These are phyloP conservation scores for Thalassoma bifasciatum DNA, from an alignment of 2,113 vertebrate genomes.

Conservation along the genomic window DNA sequence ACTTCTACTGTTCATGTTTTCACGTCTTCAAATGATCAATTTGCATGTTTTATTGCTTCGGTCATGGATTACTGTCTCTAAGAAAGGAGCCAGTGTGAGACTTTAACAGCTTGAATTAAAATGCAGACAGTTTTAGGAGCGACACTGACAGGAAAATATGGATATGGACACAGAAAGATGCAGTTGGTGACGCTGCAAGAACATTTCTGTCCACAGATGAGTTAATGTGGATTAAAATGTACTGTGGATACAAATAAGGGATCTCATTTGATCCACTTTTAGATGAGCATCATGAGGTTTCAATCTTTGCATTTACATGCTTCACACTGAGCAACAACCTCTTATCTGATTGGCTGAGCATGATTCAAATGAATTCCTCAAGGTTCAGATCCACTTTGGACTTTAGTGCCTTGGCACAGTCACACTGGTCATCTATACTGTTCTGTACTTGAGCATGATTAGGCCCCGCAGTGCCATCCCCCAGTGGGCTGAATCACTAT, in stretches of 20 bases:
- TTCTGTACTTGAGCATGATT: no score
- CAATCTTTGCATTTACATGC: conserved; percentile 27
- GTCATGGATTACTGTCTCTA: conserved; percentile 3
- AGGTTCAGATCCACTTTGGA: background rate
- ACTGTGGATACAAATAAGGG: background rate
- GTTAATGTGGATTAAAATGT: background rate
- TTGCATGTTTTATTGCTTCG: conserved; percentile 9
- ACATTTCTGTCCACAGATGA: no score
- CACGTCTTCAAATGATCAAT: background rate
- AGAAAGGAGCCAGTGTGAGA: background rate
- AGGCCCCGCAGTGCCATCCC: no score
- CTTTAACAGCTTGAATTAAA: background rate
- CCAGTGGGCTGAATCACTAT: no score
- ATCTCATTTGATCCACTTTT: background rate
- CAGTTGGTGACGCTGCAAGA: background rate
- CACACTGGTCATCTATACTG: no score
- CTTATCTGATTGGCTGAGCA: conserved; percentile 55
- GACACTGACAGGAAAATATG: background rate
- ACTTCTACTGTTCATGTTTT: conserved; percentile 5
- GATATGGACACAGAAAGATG: background rate
- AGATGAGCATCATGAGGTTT: conserved; percentile 64
- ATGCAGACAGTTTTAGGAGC: background rate
- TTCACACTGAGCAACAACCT: conserved; percentile 34
- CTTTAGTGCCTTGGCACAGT: no score
- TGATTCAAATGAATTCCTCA: conserved; percentile 69